Conservation (phyloP, 2,888 invertebrate genomes). For the Nycteola revayana region DNA sequence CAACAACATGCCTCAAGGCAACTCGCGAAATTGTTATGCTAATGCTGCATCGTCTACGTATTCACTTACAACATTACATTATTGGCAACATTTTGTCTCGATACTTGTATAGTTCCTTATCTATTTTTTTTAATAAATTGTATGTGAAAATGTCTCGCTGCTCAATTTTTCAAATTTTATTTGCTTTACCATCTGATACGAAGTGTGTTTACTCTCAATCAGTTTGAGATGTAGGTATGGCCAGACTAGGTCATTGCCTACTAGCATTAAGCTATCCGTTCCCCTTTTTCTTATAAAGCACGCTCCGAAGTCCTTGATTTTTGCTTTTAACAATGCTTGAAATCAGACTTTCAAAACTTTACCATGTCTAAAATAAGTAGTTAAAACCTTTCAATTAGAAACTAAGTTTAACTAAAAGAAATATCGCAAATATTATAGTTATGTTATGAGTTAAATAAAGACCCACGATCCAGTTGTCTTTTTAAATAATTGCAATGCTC, state of each 20-base stretch:
- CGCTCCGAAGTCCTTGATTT: too few relatives aligned
- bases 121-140: too few relatives aligned
- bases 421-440: not conserved
- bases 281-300: constrained; percentile 1
- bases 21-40: constrained; percentile 67
- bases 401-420: constrained; percentile 1
- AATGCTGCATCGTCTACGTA: constrained; percentile 46
- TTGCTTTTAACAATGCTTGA: too few relatives aligned
- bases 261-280: constrained; percentile 21
- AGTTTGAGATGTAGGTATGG: constrained; percentile 1
- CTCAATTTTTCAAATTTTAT: too few relatives aligned
- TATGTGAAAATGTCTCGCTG: too few relatives aligned
- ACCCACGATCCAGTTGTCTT: constrained; percentile 24
- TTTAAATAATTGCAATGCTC: constrained; percentile 1
- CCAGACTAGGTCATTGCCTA: constrained; percentile 32
- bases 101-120: too few relatives aligned
- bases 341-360: too few relatives aligned
- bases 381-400: too few relatives aligned
- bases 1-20: constrained; percentile 47
- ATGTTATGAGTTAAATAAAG: too few relatives aligned
- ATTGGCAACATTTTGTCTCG: constrained; percentile 15
- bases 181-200: constrained; percentile 5
- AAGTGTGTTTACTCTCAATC: constrained; percentile 7
- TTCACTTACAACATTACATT: constrained; percentile 33
- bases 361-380: too few relatives aligned